Base-by-base conservation (phyloP, 2,888 invertebrate genomes). In the Arrhopalites spinosus region DNA sequence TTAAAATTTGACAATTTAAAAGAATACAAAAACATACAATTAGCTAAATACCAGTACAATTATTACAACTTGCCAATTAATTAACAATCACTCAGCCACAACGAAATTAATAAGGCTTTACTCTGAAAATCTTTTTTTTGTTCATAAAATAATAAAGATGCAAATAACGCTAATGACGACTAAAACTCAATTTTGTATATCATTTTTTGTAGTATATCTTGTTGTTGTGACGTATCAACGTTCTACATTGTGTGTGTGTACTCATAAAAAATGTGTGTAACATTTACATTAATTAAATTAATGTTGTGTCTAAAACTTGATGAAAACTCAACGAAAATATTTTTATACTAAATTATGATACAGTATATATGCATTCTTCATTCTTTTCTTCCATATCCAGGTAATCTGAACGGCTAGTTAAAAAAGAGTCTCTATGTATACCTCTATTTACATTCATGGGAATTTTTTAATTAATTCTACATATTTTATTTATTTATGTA, bases 241-340 rank as follows among this genome's bases (percentile, higher is more conserved):
- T 53, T 69, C 69, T 69, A 69, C 69, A 69, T 69, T 69, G 69
- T 64, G 29, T 64, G 13, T 64, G 17, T 64, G 27, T 53, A 29
- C 1, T 23, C 20, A 59, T 53, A 53, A 36, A 36, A 53, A 53
- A 53, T 53, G 3, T 15, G 47, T 45, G 47, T 45, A 8, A 11
- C 15, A 45, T 45, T 45, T 11, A 45, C 8, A 45, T 45, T 8
- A 8, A 45, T n/a, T n/a, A n/a, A n/a, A n/a, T n/a, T n/a, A n/a
- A n/a, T n/a, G n/a, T n/a, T n/a, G n/a, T 3, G 53, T 53, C 53
- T 20, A 53, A 53, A 20, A n/a, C 53, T n/a, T n/a, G n/a, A n/a
- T n/a, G n/a, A n/a, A n/a, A n/a, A n/a, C n/a, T n/a, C n/a, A n/a
- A n/a, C n/a, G n/a, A n/a, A n/a, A n/a, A n/a, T n/a, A n/a, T n/a